These are phyloP conservation scores for Ashinkailepas kermadecensis DNA, from an alignment of 2,888 invertebrate genomes.

Conservation along the genomic window DNA sequence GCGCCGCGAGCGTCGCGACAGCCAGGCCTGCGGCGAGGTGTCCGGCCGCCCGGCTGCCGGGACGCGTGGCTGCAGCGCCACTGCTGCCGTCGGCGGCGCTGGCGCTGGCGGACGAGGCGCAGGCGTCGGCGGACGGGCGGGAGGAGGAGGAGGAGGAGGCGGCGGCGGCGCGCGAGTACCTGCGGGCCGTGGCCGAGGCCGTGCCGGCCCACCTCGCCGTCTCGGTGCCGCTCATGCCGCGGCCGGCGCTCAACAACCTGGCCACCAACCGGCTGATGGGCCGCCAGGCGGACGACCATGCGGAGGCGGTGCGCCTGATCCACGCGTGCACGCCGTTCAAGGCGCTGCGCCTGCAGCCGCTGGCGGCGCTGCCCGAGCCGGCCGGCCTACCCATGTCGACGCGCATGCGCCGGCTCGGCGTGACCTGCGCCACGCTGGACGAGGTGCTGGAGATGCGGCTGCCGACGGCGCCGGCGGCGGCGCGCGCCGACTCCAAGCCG, in stretches of 20 bases:
- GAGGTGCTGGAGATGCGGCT: conserved; percentile 3
- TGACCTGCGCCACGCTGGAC: neutral
- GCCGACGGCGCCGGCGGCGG: neutral
- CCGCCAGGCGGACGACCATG: neutral
- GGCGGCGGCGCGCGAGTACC: neutral
- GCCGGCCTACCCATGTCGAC: neutral
- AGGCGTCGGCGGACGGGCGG: neutral
- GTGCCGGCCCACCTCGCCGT: neutral
- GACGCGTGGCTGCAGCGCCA: neutral
- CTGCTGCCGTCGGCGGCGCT: neutral
- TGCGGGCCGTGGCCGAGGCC: neutral
- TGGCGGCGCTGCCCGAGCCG: conserved; percentile 2
- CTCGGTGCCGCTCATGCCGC: neutral
- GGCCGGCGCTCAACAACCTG: conserved; percentile 1
- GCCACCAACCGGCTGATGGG: neutral
- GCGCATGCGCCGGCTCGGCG: neutral
- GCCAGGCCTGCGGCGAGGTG: neutral
- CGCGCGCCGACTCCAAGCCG: neutral
- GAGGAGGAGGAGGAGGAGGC: neutral
- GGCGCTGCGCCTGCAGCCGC: neutral
- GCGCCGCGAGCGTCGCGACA: neutral
- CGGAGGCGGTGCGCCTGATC: neutral
- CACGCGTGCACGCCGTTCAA: conserved; percentile 5
- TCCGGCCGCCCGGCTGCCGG: neutral
- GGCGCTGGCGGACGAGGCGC: neutral